Base-by-base conservation (phyloP, 2,797 vertebrate species). In the Tolypeutes matacus region DNA sequence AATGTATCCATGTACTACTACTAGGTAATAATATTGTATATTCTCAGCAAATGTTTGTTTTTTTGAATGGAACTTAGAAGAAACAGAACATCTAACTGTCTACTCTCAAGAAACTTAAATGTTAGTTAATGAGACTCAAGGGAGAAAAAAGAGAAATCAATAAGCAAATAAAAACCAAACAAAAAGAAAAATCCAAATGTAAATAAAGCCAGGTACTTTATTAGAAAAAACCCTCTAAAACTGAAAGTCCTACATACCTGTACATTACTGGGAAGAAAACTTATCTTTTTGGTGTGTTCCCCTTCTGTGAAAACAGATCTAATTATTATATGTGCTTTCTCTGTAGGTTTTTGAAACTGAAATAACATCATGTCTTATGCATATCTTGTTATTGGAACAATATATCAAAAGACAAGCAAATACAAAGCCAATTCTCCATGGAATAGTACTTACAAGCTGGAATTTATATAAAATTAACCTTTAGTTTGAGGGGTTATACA, bases 391-490 rank as follows among this genome's bases (percentile, higher is more conserved):
- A 96, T 85, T 95, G 75, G 56, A 95, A 93, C 53, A 92, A 70
- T 90, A 42, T 75, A 84, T 91, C 78, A 93, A 96, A 95, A 93
- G 75, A 88, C 42, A 96, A 94, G 42, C 25, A 97, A 92, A 95
- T 76, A 77, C 2, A 78, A 93, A 96, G 27, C 8, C 89, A 95
- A 90, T 93, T 90, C 75, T 96, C 69, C 76, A 27, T 81, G 65
- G 84, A 97, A 89, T 97, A 82, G 94, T 94, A 92, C 39, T 92
- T 95, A 89, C 51, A 94, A 76, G 42, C 84, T 93, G 34, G 53
- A 95, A 96, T 93, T 94, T 95, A 94, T 86, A 31, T 85, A 91
- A 76, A 77, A 91, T 96, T 96, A 94, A 89, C 67, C 67, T 93
- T 75, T 86, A 89, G 18, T 85, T 92, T 92, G 29, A 92, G 80